Evolutionary conservation across 1,140 invertebrate genomes (phyloP).

Genomic region (Vanessa atalanta): DNA sequence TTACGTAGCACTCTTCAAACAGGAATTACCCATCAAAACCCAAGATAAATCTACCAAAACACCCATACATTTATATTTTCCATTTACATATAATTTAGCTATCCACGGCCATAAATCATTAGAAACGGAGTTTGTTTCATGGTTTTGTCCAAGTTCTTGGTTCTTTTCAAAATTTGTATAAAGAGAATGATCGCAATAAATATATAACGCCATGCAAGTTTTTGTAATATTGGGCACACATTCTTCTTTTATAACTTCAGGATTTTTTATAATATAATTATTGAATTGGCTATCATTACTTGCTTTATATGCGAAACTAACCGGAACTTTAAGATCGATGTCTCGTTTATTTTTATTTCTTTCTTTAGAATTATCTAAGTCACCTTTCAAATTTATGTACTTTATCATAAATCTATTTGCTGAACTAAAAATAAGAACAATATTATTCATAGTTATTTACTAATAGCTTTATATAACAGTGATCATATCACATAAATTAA

Average conservation of each 20-base stretch:
- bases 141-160: constrained; percentile 39
- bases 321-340: constrained; percentile 37
- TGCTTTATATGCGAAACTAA: constrained; percentile 58
- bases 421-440: constrained; percentile 45
- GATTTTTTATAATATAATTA: constrained; percentile 54
- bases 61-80: constrained; percentile 84
- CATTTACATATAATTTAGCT: constrained; percentile 85
- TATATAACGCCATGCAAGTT: constrained; percentile 70
- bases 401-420: constrained; percentile 68
- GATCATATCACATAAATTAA: background rate
- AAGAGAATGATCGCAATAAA: constrained; percentile 62
- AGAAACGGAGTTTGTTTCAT: constrained; percentile 30
- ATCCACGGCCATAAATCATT: constrained; percentile 84
- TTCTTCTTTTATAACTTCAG: constrained; percentile 63
- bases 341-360: constrained; percentile 52
- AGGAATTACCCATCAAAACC: constrained; percentile 83
- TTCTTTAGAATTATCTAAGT: constrained; percentile 41
- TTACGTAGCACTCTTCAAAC: constrained; percentile 80
- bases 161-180: constrained; percentile 52
- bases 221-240: constrained; percentile 72
- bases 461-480: background rate
- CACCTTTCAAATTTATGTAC: constrained; percentile 61
- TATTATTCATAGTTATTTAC: constrained; percentile 7
- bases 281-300: constrained; percentile 37
- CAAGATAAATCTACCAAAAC: constrained; percentile 83